Percentiles rank a stretch among this genome's conserved stretches.
Evolutionary conservation across 2,113 vertebrate genomes (phyloP).

Genomic region (Gallinago jamesoni): DNA sequence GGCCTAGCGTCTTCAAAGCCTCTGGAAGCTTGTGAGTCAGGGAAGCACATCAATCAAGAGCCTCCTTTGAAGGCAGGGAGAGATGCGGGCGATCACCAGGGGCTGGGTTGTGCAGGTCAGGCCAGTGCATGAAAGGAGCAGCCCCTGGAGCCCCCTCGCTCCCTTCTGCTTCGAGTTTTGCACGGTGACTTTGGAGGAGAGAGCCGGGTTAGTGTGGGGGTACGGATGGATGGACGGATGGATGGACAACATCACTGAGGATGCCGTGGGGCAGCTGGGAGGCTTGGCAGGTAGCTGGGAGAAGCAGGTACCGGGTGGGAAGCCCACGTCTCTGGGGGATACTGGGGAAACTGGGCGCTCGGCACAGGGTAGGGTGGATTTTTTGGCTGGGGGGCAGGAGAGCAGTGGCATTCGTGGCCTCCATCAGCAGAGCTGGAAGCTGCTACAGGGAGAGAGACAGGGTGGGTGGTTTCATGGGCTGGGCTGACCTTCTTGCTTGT

Average conservation of each 20-base stretch:
- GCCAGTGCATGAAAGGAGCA: conserved; percentile 6
- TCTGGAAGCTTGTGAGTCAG: conserved; percentile 54
- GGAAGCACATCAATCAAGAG: conserved; percentile 62
- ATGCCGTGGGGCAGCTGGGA: fast-evolving
- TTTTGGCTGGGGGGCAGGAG: neutral
- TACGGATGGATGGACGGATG: neutral
- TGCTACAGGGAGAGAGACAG: neutral
- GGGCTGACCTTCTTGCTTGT: neutral
- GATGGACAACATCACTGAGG: too few relatives aligned
- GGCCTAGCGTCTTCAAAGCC: conserved; percentile 55
- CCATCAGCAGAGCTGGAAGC: neutral
- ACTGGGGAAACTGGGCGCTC: neutral
- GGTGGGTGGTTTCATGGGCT: neutral
- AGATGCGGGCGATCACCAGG: conserved; percentile 21
- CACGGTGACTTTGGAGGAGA: neutral
- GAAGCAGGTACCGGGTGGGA: fast-evolving
- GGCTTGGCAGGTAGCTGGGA: neutral
- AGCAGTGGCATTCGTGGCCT: fast-evolving
- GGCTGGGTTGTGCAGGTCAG: conserved; percentile 43
- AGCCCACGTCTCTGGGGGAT: fast-evolving
- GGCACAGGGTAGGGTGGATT: neutral
- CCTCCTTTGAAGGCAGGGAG: conserved; percentile 50
- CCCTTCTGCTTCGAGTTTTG: conserved; percentile 56
- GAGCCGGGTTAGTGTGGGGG: too few relatives aligned
- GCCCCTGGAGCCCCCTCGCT: neutral